Evolutionary conservation across 2,797 vertebrate species (phyloP), one percentile per base, ranked within the genome.

Genomic region (Dendrocincla tyrannina): DNA sequence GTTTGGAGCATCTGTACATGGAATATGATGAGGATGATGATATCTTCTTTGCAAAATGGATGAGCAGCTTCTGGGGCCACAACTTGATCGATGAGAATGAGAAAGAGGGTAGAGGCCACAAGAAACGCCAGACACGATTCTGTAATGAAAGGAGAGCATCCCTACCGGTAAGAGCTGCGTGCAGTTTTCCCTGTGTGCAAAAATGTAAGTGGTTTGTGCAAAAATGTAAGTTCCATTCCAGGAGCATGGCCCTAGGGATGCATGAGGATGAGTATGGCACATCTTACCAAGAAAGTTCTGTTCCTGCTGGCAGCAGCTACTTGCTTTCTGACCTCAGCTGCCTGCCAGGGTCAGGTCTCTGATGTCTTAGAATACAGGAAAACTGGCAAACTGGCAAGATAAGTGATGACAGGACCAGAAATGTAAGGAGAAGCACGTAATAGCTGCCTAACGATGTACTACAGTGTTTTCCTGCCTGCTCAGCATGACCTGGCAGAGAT

Each of bases 61-160:
- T 99, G 99, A 99, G 99, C 95, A 99, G 99, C 89, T 99, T 99
- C 97, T 99, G 99, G 99, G 99, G 99, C 68, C 99, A 99, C 70
- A 98, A 97, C 49, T 96, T 95, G 86, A 96, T 96, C 2, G 94
- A 98, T 7, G 98, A 98, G 53, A 85, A 94, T 22, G 91, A 98
- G 82, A 98, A 97, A 87, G 98, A 98, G 22, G 95, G 97, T 35
- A 98, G 98, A 95, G 94, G 97, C 91, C 98, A 98, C 82, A 98
- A 98, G 96, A 98, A 98, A 91, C 97, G 81, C 66, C 95, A 98
- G 47, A 55, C 95, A 12, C 97, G 58, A 59, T 44, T 70, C 5
- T 94, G 96, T 7, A 82, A n/a, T 13, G 98, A 98, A 88, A 98
- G 99, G 73, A 98, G 99, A 91, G 98, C 98, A 59, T 99, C 99